Percentiles rank a stretch among this genome's conserved stretches.
Conservation (phyloP, 2,888 invertebrate genomes). For the Boloria selene region DNA sequence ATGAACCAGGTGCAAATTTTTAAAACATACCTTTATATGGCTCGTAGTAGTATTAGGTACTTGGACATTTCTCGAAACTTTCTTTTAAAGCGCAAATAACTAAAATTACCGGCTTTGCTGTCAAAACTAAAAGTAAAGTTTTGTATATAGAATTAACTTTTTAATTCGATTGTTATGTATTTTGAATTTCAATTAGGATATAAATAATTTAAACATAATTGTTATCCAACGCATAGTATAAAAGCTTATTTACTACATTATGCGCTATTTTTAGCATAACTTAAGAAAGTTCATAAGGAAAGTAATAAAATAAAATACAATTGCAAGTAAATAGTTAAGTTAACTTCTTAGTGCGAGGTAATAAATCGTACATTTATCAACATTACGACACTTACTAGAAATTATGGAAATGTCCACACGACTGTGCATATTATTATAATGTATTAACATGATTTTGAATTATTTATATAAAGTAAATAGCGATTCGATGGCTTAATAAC, state of each 20-base stretch:
- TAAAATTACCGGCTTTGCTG: no score
- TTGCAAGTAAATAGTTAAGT: slow-evolving; percentile 14
- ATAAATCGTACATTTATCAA: slow-evolving; percentile 35
- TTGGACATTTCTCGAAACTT: not conserved
- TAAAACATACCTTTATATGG: slow-evolving; percentile 29
- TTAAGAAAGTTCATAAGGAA: not conserved
- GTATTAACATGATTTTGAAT: not conserved
- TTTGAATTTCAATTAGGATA: no score
- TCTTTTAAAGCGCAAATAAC: no score
- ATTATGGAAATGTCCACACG: slow-evolving; percentile 28
- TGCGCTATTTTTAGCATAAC: not conserved
- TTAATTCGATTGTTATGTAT: no score
- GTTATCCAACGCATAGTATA: not conserved
- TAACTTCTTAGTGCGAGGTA: slow-evolving; percentile 11
- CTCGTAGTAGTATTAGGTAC: no score
- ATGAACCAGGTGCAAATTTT: slow-evolving; percentile 69
- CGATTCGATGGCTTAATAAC: not conserved
- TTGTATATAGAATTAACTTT: no score
- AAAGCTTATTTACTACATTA: not conserved
- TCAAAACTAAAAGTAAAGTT: no score
- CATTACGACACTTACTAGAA: slow-evolving; percentile 33
- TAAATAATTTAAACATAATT: no score
- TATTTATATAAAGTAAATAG: not conserved
- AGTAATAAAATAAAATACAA: slow-evolving; percentile 15
- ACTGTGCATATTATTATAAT: slow-evolving; percentile 19